A percentile compares a stretch with the other conserved stretches of the same genome.
These are phyloP conservation scores for Apodemia mormo DNA, from an alignment of 2,888 invertebrate species.

Conservation along the genomic window DNA sequence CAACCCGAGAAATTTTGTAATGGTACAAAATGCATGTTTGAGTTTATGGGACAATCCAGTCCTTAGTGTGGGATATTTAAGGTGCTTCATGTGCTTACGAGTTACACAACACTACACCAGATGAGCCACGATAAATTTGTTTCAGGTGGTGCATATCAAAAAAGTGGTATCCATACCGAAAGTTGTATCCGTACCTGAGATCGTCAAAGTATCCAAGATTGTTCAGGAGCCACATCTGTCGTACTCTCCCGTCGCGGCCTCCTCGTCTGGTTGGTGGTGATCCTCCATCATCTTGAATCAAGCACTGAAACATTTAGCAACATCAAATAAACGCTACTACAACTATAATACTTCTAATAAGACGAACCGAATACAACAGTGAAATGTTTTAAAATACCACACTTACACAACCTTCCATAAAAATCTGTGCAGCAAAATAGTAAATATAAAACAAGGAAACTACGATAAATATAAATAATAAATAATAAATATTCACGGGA, in stretches of 20 bases:
- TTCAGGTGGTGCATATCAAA: conserved; percentile 48
- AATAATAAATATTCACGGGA: too few species aligned
- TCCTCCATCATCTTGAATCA: neutral
- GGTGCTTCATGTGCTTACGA: too few species aligned
- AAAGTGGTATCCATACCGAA: conserved; percentile 54
- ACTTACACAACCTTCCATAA: too few species aligned
- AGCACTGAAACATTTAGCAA: neutral
- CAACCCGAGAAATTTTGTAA: too few species aligned
- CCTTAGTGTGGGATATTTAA: too few species aligned
- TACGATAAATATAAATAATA: too few species aligned
- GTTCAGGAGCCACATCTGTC: conserved; percentile 46
- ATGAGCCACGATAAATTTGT: neutral
- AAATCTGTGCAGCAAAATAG: too few species aligned
- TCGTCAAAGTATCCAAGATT: conserved; percentile 47
- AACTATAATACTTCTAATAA: neutral
- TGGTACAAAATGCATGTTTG: too few species aligned
- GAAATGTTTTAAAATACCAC: too few species aligned
- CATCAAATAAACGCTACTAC: neutral
- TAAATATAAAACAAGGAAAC: too few species aligned
- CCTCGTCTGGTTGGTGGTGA: conserved; percentile 55
- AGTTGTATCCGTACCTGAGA: conserved; percentile 52
- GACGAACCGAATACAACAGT: neutral
- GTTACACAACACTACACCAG: too few species aligned
- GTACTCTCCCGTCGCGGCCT: conserved; percentile 23
- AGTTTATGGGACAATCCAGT: too few species aligned